Conservation (phyloP, 2,888 invertebrate genomes). For the Drepanosiphum platanoidis region DNA sequence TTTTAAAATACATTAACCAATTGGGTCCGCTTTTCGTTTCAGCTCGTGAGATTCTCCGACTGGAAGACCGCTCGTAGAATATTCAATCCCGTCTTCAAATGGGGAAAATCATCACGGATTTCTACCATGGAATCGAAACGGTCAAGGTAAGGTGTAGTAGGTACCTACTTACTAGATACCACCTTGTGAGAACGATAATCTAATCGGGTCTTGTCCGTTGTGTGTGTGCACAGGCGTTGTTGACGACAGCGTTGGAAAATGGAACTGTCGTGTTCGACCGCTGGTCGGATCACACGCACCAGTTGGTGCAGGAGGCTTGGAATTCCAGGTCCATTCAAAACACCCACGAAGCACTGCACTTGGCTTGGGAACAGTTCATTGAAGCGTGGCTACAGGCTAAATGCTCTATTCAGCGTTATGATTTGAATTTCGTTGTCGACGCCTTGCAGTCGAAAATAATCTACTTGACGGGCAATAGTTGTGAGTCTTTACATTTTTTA, state of each 20-base stretch:
- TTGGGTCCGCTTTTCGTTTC: no score
- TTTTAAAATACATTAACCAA: no score
- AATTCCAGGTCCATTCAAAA: conserved; percentile 49
- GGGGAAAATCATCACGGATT: conserved; percentile 46
- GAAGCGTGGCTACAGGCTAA: conserved; percentile 31
- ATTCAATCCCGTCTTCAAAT: not conserved
- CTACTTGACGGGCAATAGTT: conserved; percentile 51
- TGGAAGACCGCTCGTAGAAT: no score
- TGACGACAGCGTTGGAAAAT: conserved; percentile 35
- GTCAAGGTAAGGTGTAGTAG: conserved; percentile 21
- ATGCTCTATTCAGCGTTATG: not conserved
- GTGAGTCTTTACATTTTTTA: no score
- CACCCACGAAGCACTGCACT: not conserved
- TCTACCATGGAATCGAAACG: conserved; percentile 21
- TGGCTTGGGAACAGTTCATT: conserved; percentile 23
- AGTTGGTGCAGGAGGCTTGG: conserved; percentile 32
- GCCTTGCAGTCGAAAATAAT: conserved; percentile 54
- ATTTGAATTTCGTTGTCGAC: conserved; percentile 22
- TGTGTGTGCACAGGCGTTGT: conserved; percentile 1
- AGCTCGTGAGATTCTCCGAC: no score
- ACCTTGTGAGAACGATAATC: no score
- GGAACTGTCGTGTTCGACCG: conserved; percentile 34
- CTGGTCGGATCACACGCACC: conserved; percentile 34
- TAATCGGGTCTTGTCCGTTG: not conserved
- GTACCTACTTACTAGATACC: not conserved